Evolutionary conservation across 2,797 vertebrate species (phyloP).

Genomic region (Spizella passerina): DNA sequence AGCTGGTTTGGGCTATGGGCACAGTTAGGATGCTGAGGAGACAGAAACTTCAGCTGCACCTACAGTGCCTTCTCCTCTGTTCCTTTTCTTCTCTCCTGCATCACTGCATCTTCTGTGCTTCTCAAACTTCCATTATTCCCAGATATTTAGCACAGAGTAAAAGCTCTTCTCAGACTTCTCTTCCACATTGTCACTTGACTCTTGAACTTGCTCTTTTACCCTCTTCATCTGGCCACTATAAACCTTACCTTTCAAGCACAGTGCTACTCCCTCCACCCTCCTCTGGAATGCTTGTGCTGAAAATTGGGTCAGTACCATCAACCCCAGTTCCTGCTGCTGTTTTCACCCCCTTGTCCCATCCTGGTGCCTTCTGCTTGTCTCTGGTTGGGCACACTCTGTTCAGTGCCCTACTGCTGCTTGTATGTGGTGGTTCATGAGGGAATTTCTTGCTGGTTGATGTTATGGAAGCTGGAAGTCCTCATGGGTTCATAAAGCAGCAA

Average conservation of each 20-base stretch:
- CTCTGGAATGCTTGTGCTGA: not conserved
- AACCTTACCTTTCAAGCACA: not conserved
- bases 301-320: not conserved
- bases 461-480: not conserved
- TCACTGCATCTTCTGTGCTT: not conserved
- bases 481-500: not conserved
- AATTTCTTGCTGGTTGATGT: not conserved
- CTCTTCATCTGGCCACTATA: not conserved
- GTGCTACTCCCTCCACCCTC: not conserved
- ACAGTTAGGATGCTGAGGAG: not conserved
- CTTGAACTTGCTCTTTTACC: not conserved
- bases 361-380: not conserved
- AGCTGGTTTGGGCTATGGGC: not conserved
- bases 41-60: not conserved
- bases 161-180: not conserved
- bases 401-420: not conserved
- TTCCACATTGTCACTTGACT: not conserved
- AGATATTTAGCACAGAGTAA: not conserved
- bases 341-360: not conserved
- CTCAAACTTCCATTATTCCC: not conserved
- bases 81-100: not conserved
- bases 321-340: not conserved
- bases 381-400: not conserved
- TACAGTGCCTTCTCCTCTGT: not conserved
- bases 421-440: accelerated